Base-by-base conservation (phyloP, 1,140 invertebrate genomes). In the Aphidius gifuensis region DNA sequence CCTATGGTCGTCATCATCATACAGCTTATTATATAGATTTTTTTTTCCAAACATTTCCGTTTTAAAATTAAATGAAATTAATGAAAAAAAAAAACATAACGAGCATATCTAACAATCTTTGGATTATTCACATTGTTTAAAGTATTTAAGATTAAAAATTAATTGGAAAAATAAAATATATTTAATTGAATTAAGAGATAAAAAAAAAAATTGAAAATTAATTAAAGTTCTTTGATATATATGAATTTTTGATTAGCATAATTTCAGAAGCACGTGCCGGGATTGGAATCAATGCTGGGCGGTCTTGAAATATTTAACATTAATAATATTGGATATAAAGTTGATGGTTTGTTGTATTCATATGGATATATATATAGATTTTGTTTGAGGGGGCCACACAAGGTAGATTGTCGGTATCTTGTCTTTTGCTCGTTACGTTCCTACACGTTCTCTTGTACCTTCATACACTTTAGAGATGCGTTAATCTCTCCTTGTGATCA, bases 401-500 rank as follows among this genome's bases (percentile, higher is more conserved):
- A 32, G 23, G 23, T 32, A 32, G 23, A 32, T 32, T 32, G 23
- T 32, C 23, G 23, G 23, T 32, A 32, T 55, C 6, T 61, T 68
- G 66, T 56, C 61, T 67, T 38, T 23, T 49, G 64, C 60, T 66
- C 62, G 58, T 53, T 43, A 49, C 44, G 65, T 68, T 70, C 66
- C 60, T 57, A 7, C 53, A 42, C 51, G 64, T 64, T 62, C 66
- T 62, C 64, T 38, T 46, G 45, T 55, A 53, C 54, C 44, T 46
- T 54, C 46, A 44, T 61, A 53, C 54, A 61, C 38, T 55, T 60
- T 50, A 43, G 57, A 45, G 56, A 51, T 63, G 42, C 64, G 69
- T 62, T 74, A 74, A 76, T 75, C 74, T 74, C 63, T 44, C 21
- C 61, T 61, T 59, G 49, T 67, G 72, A 74, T 76, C 74, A 65